A percentile compares a stretch with the other conserved stretches of the same genome.
These are phyloP conservation scores for Macaria liturata DNA, from an alignment of 2,888 invertebrate genomes.

Conservation along the genomic window DNA sequence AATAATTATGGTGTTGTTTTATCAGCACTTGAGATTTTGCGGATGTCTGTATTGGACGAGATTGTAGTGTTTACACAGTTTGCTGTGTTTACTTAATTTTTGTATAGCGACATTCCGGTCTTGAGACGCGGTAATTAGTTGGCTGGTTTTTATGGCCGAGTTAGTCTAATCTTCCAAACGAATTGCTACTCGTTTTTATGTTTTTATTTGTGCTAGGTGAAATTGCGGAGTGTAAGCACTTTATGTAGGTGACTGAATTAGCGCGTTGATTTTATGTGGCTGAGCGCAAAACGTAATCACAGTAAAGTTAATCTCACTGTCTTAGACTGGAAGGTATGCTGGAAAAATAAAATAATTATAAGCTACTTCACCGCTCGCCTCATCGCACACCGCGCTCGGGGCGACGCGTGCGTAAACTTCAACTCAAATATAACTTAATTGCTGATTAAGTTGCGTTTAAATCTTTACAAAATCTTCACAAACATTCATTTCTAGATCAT, in stretches of 20 bases:
- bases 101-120: too few relatives aligned
- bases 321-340: slow-evolving; percentile 16
- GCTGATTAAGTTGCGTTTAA: slow-evolving; percentile 35
- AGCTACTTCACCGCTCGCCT: slow-evolving; percentile 28
- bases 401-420: slow-evolving; percentile 48
- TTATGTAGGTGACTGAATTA: too few relatives aligned
- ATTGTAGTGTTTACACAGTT: slow-evolving; percentile 45
- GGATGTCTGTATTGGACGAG: slow-evolving; percentile 67
- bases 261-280: too few relatives aligned
- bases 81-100: slow-evolving; percentile 4
- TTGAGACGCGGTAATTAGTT: too few relatives aligned
- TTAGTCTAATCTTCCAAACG: neutral
- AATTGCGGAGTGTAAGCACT: too few relatives aligned
- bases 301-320: too few relatives aligned
- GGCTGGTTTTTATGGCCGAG: too few relatives aligned
- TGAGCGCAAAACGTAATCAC: too few relatives aligned
- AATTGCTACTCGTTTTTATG: too few relatives aligned
- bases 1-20: slow-evolving; percentile 66
- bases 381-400: slow-evolving; percentile 38
- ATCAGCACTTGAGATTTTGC: slow-evolving; percentile 62
- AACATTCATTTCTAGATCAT: slow-evolving; percentile 24
- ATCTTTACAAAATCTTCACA: slow-evolving; percentile 27
- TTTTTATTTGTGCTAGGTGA: too few relatives aligned
- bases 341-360: slow-evolving; percentile 24
- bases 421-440: slow-evolving; percentile 39